Conservation (phyloP, 2,888 invertebrate genomes). For the Chymomyza procnemis region DNA sequence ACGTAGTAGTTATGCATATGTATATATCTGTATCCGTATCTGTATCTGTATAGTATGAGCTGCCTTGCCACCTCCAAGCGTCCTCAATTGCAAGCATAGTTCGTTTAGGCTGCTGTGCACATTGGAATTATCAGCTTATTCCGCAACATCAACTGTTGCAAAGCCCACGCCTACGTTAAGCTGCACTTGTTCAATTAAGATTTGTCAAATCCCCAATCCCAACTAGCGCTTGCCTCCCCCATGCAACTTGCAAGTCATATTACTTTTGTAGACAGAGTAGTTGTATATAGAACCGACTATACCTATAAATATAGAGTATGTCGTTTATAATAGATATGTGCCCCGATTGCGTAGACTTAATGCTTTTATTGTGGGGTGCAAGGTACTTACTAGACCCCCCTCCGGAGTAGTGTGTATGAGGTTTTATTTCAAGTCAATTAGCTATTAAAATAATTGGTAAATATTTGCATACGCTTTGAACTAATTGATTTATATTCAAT, state of each 20-base stretch:
- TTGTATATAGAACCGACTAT: neutral
- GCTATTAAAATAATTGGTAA: neutral
- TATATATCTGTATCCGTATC: neutral
- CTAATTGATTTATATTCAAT: neutral
- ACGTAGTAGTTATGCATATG: neutral
- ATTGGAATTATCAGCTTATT: neutral
- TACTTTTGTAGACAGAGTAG: neutral
- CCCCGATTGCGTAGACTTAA: neutral
- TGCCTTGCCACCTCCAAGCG: neutral
- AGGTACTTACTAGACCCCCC: neutral
- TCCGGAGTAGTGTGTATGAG: too few species aligned
- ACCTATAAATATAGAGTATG: neutral
- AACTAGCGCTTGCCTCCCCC: too few species aligned
- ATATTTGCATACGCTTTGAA: neutral
- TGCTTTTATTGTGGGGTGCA: neutral
- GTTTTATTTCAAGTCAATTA: too few species aligned
- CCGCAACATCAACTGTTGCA: neutral
- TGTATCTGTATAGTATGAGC: neutral
- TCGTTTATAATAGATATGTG: neutral
- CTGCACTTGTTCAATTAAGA: conserved; percentile 56
- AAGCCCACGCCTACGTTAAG: neutral
- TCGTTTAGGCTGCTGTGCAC: neutral
- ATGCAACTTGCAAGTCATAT: conserved; percentile 47
- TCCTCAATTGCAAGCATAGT: neutral
- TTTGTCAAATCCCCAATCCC: conserved; percentile 73